These are phyloP conservation scores for Drosophila subquinaria DNA, from an alignment of 2,888 invertebrate species.

Conservation along the genomic window DNA sequence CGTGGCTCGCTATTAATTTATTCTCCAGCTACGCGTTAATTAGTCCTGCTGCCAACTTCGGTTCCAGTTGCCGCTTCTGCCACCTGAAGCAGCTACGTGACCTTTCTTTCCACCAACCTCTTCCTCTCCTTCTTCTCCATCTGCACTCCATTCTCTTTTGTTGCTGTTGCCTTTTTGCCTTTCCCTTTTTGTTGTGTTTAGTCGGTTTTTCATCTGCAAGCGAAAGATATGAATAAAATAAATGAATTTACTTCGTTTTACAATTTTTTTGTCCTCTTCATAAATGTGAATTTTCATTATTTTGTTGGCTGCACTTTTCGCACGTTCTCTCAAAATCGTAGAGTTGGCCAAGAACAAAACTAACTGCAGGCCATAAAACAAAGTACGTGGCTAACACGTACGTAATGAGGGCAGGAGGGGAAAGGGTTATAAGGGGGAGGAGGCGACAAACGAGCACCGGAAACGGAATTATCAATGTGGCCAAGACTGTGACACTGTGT, in stretches of 20 bases:
- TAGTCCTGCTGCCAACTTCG: constrained; percentile 21
- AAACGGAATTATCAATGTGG: constrained; percentile 59
- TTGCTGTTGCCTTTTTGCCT: not conserved
- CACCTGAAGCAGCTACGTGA: constrained; percentile 24
- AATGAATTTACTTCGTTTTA: constrained; percentile 37
- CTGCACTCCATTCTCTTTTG: constrained; percentile 1
- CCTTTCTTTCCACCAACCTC: constrained; percentile 1
- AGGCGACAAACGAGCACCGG: constrained; percentile 55
- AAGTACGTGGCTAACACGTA: constrained; percentile 19
- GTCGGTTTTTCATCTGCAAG: constrained; percentile 47
- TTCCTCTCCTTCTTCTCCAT: not conserved
- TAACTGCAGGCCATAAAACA: constrained; percentile 29
- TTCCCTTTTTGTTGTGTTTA: not conserved
- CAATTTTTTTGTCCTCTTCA: not conserved
- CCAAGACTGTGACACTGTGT: constrained; percentile 20
- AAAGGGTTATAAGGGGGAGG: not conserved
- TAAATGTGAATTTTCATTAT: not conserved
- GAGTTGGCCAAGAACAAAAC: constrained; percentile 16
- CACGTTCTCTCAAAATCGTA: constrained; percentile 17
- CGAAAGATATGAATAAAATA: constrained; percentile 54
- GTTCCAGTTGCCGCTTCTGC: not conserved
- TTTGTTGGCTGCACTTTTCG: constrained; percentile 13
- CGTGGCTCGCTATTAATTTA: constrained; percentile 35
- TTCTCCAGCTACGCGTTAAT: constrained; percentile 41
- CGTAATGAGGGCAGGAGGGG: not conserved